Conservation (phyloP, 2,888 invertebrate genomes). For the Tineola bisselliella region DNA sequence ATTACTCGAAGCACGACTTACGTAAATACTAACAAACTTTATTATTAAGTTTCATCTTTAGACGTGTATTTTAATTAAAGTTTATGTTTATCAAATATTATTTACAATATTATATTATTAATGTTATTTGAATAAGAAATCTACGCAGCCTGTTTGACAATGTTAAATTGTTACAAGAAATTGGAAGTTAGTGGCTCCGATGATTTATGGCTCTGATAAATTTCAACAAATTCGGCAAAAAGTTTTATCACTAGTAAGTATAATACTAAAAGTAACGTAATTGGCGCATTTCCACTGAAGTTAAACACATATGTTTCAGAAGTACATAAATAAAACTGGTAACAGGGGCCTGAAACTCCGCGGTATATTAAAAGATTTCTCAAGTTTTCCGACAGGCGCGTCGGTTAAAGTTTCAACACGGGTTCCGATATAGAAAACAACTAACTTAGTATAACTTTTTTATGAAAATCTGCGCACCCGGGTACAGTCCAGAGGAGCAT, state of each 20-base stretch:
- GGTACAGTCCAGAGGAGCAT: background rate
- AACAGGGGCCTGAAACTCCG: conserved; percentile 23
- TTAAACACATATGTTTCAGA: conserved; percentile 10
- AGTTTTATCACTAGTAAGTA: background rate
- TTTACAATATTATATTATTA: background rate
- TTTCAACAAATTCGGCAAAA: background rate
- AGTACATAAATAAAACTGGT: conserved; percentile 12
- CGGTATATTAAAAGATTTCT: conserved; percentile 34
- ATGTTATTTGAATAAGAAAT: background rate
- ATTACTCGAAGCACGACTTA: background rate
- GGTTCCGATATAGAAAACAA: conserved; percentile 1
- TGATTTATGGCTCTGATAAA: background rate
- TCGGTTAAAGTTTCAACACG: conserved; percentile 21
- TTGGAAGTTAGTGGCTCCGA: background rate
- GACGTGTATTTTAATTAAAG: background rate
- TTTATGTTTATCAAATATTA: background rate
- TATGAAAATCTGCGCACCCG: conserved; percentile 3
- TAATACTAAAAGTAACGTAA: background rate
- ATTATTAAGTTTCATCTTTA: background rate
- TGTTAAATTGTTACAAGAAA: background rate
- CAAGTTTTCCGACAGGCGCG: conserved; percentile 22
- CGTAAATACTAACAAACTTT: background rate
- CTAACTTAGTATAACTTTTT: conserved; percentile 4
- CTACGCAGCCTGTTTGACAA: background rate
- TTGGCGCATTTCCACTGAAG: conserved; percentile 8